Evolutionary conservation across 92 coral and sea anemone species (phyloP), one percentile per base, ranked within the genome.

Genomic region (Porites evermanni): DNA sequence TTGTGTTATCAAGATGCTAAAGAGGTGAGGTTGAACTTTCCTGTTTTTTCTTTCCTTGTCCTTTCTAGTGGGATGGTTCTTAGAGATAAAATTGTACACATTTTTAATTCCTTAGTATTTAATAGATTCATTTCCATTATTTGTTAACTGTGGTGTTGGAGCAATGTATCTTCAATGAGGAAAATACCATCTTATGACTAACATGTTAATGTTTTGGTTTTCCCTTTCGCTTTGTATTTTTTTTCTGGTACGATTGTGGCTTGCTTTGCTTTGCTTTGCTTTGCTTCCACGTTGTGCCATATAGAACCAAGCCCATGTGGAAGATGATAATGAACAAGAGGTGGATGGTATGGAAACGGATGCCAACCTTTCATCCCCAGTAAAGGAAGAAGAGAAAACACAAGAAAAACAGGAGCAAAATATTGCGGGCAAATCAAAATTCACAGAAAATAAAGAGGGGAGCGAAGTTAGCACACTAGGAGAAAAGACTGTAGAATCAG

Each of bases 1-100:
- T 76, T 95, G 65, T 97, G 99, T 88, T 95, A 93, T 70, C 98
- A 95, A 89, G 99, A 97, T 90, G 96, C 96, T 16, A 92, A 89
- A 81, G 96, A 97, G 99, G 99, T 97, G 89, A 84, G 98, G 51
- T 69, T 7, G 6, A 6, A 38, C 70, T 69, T 60, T 32, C 53
- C 26, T 23, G 64, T 54, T 24, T 17, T 54, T 70, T 29, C 29
- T 13, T 16, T 24, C 7, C 12, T 8, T 23, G 0, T 11, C 26
- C 26, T 23, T 20, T 21, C 26, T 16, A 56, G 16, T 56, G 12
- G 12, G 13, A 56, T 56, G 0, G 12, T 7, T 2, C 12, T 56
- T 11, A 74, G 59, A 75, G 64, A 24, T 47, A 53, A 20, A 53
- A 9, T 75, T 56, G 47, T 38, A 4, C 47, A 3, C 47, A 3